phyloP scores from a whole-genome alignment of 2,113 vertebrate species.

The Zosterops pallidus region DNA sequence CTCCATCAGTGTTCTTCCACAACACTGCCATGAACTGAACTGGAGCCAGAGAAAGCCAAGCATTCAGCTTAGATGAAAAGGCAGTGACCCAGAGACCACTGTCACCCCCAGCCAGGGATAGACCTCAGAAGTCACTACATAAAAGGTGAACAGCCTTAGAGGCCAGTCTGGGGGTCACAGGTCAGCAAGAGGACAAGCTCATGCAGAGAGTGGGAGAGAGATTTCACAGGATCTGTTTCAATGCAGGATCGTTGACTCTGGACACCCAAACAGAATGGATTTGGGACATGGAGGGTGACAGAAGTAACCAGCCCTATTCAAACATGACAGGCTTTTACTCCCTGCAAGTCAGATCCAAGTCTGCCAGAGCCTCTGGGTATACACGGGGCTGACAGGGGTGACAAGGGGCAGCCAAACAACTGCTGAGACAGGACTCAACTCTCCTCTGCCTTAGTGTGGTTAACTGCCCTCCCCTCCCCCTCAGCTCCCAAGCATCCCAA shows the following conservation, averaged over 20 bases:
- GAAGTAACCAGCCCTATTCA: not conserved
- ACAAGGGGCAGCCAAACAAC: not conserved
- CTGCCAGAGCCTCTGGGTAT: accelerated
- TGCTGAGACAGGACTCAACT: not conserved
- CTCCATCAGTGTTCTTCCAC: not conserved
- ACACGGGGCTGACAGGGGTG: not conserved
- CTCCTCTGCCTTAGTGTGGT: not conserved
- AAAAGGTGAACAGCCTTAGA: not conserved
- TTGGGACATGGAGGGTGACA: not conserved
- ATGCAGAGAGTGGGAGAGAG: not conserved
- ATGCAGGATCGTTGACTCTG: not conserved
- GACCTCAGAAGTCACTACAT: not conserved
- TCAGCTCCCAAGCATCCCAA: not conserved
- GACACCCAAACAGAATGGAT: not conserved
- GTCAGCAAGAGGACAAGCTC: not conserved
- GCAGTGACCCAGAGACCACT: not conserved
- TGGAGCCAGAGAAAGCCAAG: not conserved
- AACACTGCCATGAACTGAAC: not conserved
- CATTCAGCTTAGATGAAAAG: not conserved
- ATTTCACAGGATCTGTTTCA: not conserved
- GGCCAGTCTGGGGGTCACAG: not conserved
- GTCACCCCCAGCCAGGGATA: not conserved
- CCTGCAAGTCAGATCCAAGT: not conserved
- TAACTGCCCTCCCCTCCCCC: not conserved
- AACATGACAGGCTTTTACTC: not conserved